phyloP scores from a whole-genome alignment of 2,113 vertebrate species.

The Xyliphius kryptos region DNA sequence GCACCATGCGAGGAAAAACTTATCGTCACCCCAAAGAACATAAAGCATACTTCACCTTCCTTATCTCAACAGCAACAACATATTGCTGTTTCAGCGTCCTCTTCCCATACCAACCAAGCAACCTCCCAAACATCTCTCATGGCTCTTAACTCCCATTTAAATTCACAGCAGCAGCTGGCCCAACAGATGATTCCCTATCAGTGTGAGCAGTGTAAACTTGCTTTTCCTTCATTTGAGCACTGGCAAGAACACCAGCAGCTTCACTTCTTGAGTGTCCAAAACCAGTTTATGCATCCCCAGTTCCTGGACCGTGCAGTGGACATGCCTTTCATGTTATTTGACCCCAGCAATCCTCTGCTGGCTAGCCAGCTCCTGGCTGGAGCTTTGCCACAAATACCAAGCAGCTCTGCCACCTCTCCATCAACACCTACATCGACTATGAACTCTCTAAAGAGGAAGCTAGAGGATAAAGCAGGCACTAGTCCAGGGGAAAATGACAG shows the following conservation, averaged over 20 bases:
- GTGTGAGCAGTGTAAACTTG: conserved; percentile 97
- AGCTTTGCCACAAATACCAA: conserved; percentile 86
- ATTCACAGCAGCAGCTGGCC: conserved; percentile 81
- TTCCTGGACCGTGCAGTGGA: conserved; percentile 92
- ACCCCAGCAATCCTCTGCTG: conserved; percentile 92
- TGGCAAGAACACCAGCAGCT: conserved; percentile 99
- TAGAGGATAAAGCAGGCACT: conserved; percentile 92
- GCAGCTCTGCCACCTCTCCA: conserved; percentile 89
- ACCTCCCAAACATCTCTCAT: conserved; percentile 84
- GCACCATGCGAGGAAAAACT: conserved; percentile 75
- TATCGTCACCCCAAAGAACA: conserved; percentile 69
- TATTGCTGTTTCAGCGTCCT: conserved; percentile 69
- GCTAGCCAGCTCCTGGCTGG: conserved; percentile 91
- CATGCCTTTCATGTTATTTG: conserved; percentile 98
- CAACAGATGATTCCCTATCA: conserved; percentile 95
- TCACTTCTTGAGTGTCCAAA: conserved; percentile 94
- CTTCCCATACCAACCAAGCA: conserved; percentile 81
- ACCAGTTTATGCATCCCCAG: conserved; percentile 96
- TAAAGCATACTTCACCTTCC: conserved; percentile 77
- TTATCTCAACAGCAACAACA: conserved; percentile 74
- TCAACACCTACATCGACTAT: conserved; percentile 91
- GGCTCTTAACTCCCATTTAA: conserved; percentile 80
- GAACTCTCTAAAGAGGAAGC: conserved; percentile 94
- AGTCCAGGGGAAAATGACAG: conserved; percentile 97
- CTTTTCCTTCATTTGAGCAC: conserved; percentile 95